phyloP scores from a whole-genome alignment of 2,888 invertebrate genomes.

The Drosophila dives region DNA sequence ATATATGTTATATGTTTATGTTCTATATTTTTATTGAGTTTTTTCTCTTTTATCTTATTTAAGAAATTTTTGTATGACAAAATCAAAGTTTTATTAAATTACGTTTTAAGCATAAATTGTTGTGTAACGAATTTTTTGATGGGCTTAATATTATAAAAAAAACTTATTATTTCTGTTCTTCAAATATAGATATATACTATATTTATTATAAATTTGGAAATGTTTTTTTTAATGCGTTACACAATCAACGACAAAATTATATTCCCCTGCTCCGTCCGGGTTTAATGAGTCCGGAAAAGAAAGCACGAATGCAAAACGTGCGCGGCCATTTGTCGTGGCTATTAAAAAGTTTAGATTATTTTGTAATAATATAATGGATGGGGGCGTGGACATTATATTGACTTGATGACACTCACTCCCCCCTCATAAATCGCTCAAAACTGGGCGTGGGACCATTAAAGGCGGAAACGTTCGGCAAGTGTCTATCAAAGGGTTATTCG shows the following conservation, averaged over 20 bases:
- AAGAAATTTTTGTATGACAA: too few species aligned
- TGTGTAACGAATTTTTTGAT: too few species aligned
- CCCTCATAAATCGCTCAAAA: conserved; percentile 55
- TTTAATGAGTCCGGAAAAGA: conserved; percentile 26
- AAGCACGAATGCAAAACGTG: conserved; percentile 57
- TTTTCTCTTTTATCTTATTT: too few species aligned
- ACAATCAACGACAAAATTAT: neutral
- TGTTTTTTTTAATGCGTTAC: neutral
- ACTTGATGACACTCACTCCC: conserved; percentile 42
- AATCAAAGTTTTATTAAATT: too few species aligned
- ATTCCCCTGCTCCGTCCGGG: neutral
- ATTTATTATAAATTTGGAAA: neutral
- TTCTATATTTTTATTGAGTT: too few species aligned
- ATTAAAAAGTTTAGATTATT: conserved; percentile 78
- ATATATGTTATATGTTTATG: too few species aligned
- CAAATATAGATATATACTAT: neutral
- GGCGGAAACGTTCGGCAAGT: conserved; percentile 17
- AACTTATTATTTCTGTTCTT: too few species aligned
- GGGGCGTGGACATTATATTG: conserved; percentile 46
- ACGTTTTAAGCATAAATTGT: too few species aligned
- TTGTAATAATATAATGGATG: conserved; percentile 54
- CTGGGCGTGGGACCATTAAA: conserved; percentile 32
- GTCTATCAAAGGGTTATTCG: conserved; percentile 48
- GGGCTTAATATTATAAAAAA: too few species aligned
- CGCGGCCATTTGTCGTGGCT: conserved; percentile 71